Base-by-base conservation (phyloP, 2,888 invertebrate species). In the Hartigia nigra region DNA sequence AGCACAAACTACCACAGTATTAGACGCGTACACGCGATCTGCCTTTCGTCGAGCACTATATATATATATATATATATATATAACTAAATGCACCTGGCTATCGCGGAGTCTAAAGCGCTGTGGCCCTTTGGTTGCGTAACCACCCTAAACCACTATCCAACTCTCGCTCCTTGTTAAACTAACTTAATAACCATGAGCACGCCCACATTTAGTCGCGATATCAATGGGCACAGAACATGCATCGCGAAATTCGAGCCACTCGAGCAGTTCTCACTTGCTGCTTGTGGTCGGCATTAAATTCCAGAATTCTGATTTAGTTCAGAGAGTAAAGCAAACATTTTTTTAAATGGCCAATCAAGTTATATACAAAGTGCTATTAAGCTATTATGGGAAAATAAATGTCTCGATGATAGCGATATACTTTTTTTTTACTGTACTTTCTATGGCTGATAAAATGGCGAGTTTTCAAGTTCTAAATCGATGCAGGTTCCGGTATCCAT, bases 141-240 rank as follows among this genome's bases (percentile, higher is more conserved):
- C 35, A 1, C 23, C 9, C 23, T 55, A 55, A 75, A 70, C 77
- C 72, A 34, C 72, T 31, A 72, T 72, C 72, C 72, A 34, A 72
- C 72, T 72, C 72, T 31, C 31, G 72, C 23, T 32, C 75, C 78
- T 78, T 78, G 78, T 78, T 78, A 78, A 78, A 75, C 72, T 78
- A 76, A 78, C 78, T 78, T 76, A 75, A 78, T 78, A 78, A 78
- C 76, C 76, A 32, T 70, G 78, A 78, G 39, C 78, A 78, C 78
- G 78, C 78, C 78, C 72, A 78, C 76, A 76, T 76, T 78, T 32
- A 70, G 70, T 55, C 37, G 70, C 75, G 78, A 78, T 78, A 78
- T 78, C 78, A 76, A 78, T 78, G 78, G 78, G 78, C 37, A 70
- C 78, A 39, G 55, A 76, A 70, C 78, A 78, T 70, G 78, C 70